Percentiles rank a stretch among this genome's conserved stretches.
Conservation (phyloP, 2,113 vertebrate genomes). For the Pituophis catenifer region DNA sequence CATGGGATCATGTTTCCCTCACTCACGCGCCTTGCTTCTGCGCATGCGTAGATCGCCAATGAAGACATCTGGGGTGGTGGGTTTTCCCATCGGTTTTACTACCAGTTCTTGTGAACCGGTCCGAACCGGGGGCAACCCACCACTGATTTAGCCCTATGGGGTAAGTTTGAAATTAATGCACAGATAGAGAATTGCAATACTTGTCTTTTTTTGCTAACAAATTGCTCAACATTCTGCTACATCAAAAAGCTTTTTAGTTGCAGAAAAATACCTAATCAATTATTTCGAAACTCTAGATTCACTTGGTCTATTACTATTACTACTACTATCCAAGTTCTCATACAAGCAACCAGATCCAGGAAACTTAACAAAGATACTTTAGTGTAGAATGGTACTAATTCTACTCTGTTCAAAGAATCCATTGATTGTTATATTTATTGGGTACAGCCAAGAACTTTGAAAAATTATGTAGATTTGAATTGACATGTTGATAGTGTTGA, state of each 20-base stretch:
- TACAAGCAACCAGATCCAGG: background rate
- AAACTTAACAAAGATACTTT: background rate
- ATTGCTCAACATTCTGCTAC: background rate
- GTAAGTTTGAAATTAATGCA: background rate
- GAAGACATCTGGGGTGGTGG: too few species aligned
- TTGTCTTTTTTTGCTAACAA: background rate
- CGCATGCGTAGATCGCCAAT: too few species aligned
- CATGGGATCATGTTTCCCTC: too few species aligned
- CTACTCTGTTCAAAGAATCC: background rate
- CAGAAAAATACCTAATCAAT: background rate
- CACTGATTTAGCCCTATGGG: background rate
- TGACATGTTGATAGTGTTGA: background rate
- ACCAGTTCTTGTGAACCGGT: too few species aligned
- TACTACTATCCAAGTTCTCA: background rate
- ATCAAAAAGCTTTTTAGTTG: background rate
- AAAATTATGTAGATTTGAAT: background rate
- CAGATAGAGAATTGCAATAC: background rate
- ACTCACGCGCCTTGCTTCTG: too few species aligned
- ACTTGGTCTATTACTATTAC: background rate
- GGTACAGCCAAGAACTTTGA: background rate
- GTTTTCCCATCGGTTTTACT: too few species aligned
- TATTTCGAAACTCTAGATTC: background rate
- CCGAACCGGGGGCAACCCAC: too few species aligned
- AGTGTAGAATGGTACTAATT: background rate
- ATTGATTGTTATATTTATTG: background rate